Evolutionary conservation across 2,113 vertebrate genomes (phyloP), one percentile per base, ranked within the genome.

Genomic region (Dipodomys merriami): DNA sequence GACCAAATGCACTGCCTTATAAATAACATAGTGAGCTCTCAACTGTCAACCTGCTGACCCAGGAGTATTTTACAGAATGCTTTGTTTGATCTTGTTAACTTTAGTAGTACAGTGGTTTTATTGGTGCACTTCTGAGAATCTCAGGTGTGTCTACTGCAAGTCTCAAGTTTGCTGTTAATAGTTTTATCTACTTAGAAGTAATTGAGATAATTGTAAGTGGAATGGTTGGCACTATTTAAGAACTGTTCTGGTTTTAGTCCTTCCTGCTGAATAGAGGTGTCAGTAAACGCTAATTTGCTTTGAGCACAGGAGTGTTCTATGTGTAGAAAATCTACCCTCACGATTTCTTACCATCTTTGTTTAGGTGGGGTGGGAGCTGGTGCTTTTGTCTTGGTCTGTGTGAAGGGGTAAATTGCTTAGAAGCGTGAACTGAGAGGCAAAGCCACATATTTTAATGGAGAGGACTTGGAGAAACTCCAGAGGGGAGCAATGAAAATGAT

Each of bases 381-480:
- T 60, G 44, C 9, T 94, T 67, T 92, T 68, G 35, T 27, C 44
- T 92, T 78, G n/a, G 35, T 83, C 85, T 62, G 23, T 27, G 25
- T 80, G 62, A 68, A n/a, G 74, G 35, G 71, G 23, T 33, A 83
- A 85, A 78, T 87, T 87, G 12, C 92, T 91, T 68, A 69, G 33
- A 62, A 94, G 84, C 93, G n/a, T 80, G 65, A 94, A 76, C 19
- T 90, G 23, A 60, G 18, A 73, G 65, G 86, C 57, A 90, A 93
- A 95, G 87, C 68, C 81, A 93, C 76, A 23, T 53, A 88, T 86
- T 97, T 82, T 82, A 91, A 90, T 86, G 82, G n/a, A 18, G 39
- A 93, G 57, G 60, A 88, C 77, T 93, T 97, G 93, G 94, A 96
- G 85, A 90, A 19, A 69, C 29, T 83, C 93, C 83, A 96, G 80